These are phyloP conservation scores for Parauchenoglanis ngamensis DNA, from an alignment of 2,797 vertebrate species.

Conservation along the genomic window DNA sequence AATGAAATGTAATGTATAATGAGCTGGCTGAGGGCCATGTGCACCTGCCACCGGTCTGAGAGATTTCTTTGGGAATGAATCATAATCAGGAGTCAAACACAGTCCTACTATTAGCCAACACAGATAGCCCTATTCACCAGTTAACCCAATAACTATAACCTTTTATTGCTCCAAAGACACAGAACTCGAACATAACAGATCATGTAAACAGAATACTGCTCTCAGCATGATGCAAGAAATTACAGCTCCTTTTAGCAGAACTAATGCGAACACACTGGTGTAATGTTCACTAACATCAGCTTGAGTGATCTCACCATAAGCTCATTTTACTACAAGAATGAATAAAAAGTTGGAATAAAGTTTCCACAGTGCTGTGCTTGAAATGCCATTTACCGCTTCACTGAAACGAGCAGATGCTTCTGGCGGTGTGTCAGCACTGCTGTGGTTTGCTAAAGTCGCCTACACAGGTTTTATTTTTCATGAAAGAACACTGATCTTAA, in stretches of 20 bases:
- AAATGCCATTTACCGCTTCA: neutral
- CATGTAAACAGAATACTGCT: neutral
- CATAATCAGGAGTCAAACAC: neutral
- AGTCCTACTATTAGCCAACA: neutral
- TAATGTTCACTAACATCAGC: neutral
- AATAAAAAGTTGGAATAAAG: neutral
- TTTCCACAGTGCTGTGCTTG: neutral
- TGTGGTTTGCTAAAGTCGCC: neutral
- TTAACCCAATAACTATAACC: neutral
- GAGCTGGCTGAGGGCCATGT: neutral
- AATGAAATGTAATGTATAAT: too few relatives aligned
- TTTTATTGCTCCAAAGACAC: neutral
- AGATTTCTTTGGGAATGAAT: neutral
- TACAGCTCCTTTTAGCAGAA: neutral
- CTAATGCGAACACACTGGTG: neutral
- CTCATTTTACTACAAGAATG: neutral
- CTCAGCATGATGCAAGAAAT: neutral
- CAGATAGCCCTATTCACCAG: neutral
- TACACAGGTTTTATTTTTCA: neutral
- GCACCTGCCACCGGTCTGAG: neutral
- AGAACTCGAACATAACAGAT: neutral
- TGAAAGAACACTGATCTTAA: neutral
- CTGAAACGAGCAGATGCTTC: neutral
- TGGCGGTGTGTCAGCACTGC: neutral
- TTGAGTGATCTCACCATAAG: neutral